Evolutionary conservation across 2,797 vertebrate genomes (phyloP).

Genomic region (Siniperca scherzeri): DNA sequence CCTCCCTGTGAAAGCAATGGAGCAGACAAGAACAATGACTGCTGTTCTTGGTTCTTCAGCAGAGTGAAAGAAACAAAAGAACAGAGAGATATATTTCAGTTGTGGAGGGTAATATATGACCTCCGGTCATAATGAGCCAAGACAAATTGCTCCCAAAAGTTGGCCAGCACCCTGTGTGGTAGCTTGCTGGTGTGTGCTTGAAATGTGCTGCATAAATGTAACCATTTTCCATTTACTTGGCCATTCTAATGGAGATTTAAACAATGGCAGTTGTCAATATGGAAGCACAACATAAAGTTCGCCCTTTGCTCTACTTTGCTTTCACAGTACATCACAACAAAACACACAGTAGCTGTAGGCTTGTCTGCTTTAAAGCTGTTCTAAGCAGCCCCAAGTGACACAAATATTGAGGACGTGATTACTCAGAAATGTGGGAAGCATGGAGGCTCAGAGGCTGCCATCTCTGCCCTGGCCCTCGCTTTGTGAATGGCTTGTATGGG

Average conservation of each 20-base stretch:
- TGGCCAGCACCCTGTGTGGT: too few relatives aligned
- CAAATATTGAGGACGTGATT: not conserved
- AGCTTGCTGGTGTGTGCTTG: too few relatives aligned
- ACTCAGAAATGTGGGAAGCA: not conserved
- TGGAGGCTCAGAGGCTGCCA: not conserved
- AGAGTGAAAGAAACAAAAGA: slow-evolving; percentile 6
- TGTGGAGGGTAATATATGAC: not conserved
- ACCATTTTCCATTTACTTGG: too few relatives aligned
- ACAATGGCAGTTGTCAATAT: not conserved
- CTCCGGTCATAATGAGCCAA: not conserved
- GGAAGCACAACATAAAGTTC: not conserved
- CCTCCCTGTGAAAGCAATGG: slow-evolving; percentile 16
- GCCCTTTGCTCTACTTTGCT: not conserved
- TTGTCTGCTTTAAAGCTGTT: too few relatives aligned
- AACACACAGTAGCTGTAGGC: not conserved
- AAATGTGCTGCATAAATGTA: too few relatives aligned
- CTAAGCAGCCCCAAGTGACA: not conserved
- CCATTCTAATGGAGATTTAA: not conserved
- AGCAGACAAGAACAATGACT: slow-evolving; percentile 25
- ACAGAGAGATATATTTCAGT: not conserved
- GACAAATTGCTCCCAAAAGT: too few relatives aligned
- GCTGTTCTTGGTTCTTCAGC: slow-evolving; percentile 1
- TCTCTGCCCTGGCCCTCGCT: not conserved
- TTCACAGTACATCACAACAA: not conserved
- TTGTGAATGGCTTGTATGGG: not conserved